A percentile compares a stretch with the other conserved stretches of the same genome.
These are phyloP conservation scores for Furcifer pardalis DNA, from an alignment of 2,797 vertebrate species.

Conservation along the genomic window DNA sequence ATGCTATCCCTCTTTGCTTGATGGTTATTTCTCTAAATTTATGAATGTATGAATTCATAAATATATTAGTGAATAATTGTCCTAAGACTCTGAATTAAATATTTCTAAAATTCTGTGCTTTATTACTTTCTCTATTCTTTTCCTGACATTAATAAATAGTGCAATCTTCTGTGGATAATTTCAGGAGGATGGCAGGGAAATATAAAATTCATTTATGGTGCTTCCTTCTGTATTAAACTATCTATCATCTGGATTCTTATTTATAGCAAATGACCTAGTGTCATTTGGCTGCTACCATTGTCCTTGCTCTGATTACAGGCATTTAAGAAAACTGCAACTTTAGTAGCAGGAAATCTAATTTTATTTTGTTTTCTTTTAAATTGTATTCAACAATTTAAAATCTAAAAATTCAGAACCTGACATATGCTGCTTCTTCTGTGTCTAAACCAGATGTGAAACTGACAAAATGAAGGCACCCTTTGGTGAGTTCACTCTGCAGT, in stretches of 20 bases:
- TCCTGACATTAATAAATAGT: constrained; percentile 18
- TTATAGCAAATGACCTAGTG: not conserved
- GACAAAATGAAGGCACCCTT: too few relatives aligned
- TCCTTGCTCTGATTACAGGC: not conserved
- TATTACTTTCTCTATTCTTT: not conserved
- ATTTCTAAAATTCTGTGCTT: not conserved
- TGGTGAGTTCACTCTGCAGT: too few relatives aligned
- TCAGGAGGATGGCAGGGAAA: constrained; percentile 23
- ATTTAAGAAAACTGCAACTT: not conserved
- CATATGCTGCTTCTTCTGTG: too few relatives aligned
- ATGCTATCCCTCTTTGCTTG: not conserved
- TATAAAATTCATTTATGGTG: not conserved
- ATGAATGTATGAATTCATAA: not conserved
- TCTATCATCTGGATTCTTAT: not conserved
- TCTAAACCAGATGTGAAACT: too few relatives aligned
- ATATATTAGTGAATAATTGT: not conserved
- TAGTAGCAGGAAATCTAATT: not conserved
- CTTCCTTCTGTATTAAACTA: not conserved
- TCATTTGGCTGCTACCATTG: not conserved
- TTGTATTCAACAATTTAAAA: not conserved
- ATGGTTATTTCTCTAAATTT: not conserved
- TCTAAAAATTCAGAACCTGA: not conserved
- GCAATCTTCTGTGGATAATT: constrained; percentile 6
- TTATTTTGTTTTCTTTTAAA: not conserved
- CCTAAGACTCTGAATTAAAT: not conserved